Conservation (phyloP, 2,888 invertebrate genomes). For the Bugulina stolonifera region DNA sequence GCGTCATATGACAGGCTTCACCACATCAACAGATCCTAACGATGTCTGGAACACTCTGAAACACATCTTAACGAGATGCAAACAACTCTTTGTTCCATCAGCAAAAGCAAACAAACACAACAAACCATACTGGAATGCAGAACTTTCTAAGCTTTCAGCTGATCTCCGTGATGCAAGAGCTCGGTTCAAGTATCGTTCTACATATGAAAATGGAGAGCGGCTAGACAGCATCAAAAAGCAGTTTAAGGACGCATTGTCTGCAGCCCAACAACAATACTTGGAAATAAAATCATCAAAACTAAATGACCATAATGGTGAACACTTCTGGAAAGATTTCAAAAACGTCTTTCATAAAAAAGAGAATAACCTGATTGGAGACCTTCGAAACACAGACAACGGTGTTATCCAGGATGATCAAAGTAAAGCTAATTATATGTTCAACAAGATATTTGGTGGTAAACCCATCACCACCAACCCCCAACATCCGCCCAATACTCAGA, state of each 20-base stretch:
- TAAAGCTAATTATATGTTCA: slow-evolving; percentile 11
- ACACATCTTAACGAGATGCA: neutral
- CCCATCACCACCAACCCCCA: neutral
- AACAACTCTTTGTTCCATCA: slow-evolving; percentile 8
- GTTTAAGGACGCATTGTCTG: slow-evolving; percentile 2
- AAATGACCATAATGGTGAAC: slow-evolving; percentile 11
- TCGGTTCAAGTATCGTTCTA: slow-evolving; percentile 11
- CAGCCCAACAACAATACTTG: slow-evolving; percentile 11
- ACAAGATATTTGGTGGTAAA: slow-evolving; percentile 5
- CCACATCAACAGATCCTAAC: slow-evolving; percentile 14
- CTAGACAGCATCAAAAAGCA: neutral
- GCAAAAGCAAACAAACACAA: neutral
- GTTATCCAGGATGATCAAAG: neutral
- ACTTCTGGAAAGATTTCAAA: slow-evolving; percentile 16
- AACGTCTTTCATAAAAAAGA: neutral
- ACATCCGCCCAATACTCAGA: neutral
- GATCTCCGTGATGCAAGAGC: neutral
- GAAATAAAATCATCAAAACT: slow-evolving; percentile 7
- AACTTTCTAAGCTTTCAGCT: slow-evolving; percentile 21
- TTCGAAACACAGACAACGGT: neutral
- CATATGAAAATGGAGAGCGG: slow-evolving; percentile 5
- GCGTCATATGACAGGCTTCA: neutral
- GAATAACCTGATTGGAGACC: slow-evolving; percentile 12
- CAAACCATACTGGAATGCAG: slow-evolving; percentile 8
- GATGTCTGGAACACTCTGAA: slow-evolving; percentile 6